Percentiles rank a stretch among this genome's conserved stretches.
Evolutionary conservation across 1,140 invertebrate genomes (phyloP).

Genomic region (Eurosta solidaginis): DNA sequence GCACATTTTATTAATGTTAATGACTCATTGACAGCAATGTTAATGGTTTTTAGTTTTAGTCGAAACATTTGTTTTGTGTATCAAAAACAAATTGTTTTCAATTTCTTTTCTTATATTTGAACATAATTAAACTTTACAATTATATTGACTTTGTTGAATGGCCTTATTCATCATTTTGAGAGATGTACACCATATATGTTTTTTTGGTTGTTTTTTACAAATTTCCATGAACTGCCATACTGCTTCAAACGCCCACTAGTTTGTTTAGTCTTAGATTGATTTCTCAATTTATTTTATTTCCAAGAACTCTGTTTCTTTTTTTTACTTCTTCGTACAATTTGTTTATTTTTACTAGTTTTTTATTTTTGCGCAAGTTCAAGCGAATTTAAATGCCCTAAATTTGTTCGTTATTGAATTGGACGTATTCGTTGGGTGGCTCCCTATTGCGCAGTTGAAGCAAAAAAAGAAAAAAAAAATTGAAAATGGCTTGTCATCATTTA

Average conservation of each 20-base stretch:
- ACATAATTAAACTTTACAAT: background rate
- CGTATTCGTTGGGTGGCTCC: background rate
- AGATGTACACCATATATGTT: too few species aligned
- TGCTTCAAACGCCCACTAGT: constrained; percentile 6
- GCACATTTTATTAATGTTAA: background rate
- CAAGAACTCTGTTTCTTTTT: background rate
- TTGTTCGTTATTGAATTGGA: background rate
- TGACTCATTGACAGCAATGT: background rate
- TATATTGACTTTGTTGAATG: background rate
- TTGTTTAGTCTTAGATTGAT: constrained; percentile 22
- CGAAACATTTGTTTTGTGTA: background rate
- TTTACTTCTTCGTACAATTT: background rate
- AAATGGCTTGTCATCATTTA: too few species aligned
- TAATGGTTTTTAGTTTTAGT: background rate
- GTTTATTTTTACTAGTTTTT: too few species aligned
- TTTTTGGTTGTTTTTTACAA: too few species aligned
- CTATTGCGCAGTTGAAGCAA: too few species aligned
- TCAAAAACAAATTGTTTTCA: background rate
- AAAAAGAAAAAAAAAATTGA: too few species aligned
- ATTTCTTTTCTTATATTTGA: background rate
- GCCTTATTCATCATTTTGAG: background rate
- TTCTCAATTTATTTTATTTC: constrained; percentile 22
- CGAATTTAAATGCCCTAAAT: constrained; percentile 4
- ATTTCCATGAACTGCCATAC: constrained; percentile 1
- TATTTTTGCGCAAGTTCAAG: background rate